These are phyloP conservation scores for Sphaerophoria taeniata DNA, from an alignment of 2,888 invertebrate genomes.

Conservation along the genomic window DNA sequence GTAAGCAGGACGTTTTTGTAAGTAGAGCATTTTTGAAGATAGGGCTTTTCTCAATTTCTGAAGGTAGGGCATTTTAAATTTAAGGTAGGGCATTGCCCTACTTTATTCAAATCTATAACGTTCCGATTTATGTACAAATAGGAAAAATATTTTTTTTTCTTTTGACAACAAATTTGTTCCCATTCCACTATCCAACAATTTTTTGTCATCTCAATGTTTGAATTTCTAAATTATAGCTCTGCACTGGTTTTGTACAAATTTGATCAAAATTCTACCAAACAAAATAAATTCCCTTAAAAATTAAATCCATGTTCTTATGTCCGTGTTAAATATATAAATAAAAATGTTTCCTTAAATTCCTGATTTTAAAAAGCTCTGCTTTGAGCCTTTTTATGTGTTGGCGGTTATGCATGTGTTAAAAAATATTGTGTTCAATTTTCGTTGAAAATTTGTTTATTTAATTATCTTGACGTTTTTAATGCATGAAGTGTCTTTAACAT, in stretches of 20 bases:
- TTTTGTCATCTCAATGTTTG: slow-evolving; percentile 75
- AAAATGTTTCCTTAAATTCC: slow-evolving; percentile 52
- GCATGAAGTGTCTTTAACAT: slow-evolving; percentile 63
- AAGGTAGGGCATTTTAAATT: too few relatives aligned
- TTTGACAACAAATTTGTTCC: neutral
- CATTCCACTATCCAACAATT: slow-evolving; percentile 5
- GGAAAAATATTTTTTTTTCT: too few relatives aligned
- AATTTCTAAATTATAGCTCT: slow-evolving; percentile 80
- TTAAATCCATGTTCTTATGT: slow-evolving; percentile 49
- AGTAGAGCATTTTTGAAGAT: too few relatives aligned
- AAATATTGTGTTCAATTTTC: slow-evolving; percentile 22
- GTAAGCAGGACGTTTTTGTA: too few relatives aligned
- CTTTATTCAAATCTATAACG: too few relatives aligned
- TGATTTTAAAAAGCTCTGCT: neutral
- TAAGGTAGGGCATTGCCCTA: too few relatives aligned
- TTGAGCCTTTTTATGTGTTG: slow-evolving; percentile 44
- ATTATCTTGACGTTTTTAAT: slow-evolving; percentile 60
- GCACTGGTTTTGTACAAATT: slow-evolving; percentile 82
- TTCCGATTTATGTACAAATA: too few relatives aligned
- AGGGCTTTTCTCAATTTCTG: too few relatives aligned
- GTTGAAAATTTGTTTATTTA: slow-evolving; percentile 36
- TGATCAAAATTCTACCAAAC: slow-evolving; percentile 55
- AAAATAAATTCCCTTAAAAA: slow-evolving; percentile 45
- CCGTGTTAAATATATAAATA: slow-evolving; percentile 45
- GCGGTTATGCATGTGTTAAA: slow-evolving; percentile 65